These are phyloP conservation scores for Cynocephalus volans DNA, from an alignment of 2,113 vertebrate genomes.

Conservation along the genomic window DNA sequence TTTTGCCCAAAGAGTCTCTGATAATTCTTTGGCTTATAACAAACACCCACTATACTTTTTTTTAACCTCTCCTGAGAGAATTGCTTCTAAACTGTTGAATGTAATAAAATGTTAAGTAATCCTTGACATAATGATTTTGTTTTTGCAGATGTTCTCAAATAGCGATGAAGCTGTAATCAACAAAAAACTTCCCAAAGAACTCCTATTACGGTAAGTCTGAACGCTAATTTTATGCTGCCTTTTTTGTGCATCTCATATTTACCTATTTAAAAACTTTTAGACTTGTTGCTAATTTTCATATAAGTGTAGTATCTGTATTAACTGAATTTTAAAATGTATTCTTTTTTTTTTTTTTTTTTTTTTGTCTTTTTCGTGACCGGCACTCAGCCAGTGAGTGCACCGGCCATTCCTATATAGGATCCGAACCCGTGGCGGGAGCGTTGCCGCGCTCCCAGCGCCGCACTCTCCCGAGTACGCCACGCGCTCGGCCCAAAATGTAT, in stretches of 20 bases:
- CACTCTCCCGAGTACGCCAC: too few species aligned
- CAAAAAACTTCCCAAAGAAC: constrained; percentile 99
- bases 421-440: too few species aligned
- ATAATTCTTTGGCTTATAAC: constrained; percentile 38
- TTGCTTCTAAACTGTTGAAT: constrained; percentile 38
- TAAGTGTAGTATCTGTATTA: background rate
- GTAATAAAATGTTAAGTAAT: constrained; percentile 70
- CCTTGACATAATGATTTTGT: constrained; percentile 67
- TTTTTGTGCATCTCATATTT: background rate
- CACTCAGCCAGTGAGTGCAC: too few species aligned
- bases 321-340: constrained; percentile 53
- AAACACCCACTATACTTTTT: background rate
- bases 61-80: background rate
- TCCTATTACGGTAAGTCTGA: constrained; percentile 94
- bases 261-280: constrained; percentile 32
- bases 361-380: too few species aligned
- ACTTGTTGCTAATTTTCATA: constrained; percentile 3
- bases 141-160: constrained; percentile 98
- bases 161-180: constrained; percentile 98
- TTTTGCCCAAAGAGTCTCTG: constrained; percentile 39
- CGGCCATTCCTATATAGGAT: too few species aligned
- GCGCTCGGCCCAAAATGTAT: too few species aligned
- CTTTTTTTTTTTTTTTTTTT: too few species aligned
- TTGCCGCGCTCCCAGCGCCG: too few species aligned
- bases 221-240: constrained; percentile 6